Percentiles rank a stretch among this genome's conserved stretches.
These are phyloP conservation scores for Temnopleurus reevesii DNA, from an alignment of 53 echinoderm and acorn worm species.

Conservation along the genomic window DNA sequence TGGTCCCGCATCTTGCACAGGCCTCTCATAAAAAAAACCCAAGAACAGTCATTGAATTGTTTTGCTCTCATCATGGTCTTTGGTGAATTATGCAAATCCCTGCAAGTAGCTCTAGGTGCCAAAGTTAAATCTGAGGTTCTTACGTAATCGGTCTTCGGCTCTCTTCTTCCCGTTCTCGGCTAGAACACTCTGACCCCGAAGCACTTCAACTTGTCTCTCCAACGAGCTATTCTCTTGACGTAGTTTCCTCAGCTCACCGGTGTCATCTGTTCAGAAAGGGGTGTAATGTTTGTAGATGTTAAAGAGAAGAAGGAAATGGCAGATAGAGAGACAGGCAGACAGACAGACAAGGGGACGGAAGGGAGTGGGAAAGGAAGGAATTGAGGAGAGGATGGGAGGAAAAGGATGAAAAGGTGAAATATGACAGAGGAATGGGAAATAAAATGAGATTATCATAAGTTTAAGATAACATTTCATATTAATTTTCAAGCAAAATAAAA, in stretches of 20 bases:
- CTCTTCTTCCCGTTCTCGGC: constrained; percentile 89
- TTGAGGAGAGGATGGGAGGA: background rate
- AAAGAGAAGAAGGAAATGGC: background rate
- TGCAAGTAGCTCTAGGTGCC: background rate
- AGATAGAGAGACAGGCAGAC: background rate
- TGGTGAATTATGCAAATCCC: background rate
- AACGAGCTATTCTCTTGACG: constrained; percentile 85
- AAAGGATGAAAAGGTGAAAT: background rate
- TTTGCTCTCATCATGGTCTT: too few relatives aligned
- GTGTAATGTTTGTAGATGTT: background rate
- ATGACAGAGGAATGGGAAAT: too few relatives aligned
- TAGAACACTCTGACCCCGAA: constrained; percentile 78
- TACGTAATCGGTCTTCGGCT: constrained; percentile 92
- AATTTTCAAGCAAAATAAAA: too few relatives aligned
- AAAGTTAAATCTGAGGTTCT: constrained; percentile 35
- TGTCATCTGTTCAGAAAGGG: constrained; percentile 56
- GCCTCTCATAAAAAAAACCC: too few relatives aligned
- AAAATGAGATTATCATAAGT: background rate
- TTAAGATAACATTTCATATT: too few relatives aligned
- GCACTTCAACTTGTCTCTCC: constrained; percentile 82
- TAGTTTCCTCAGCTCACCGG: constrained; percentile 74
- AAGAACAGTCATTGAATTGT: too few relatives aligned
- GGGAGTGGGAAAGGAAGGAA: background rate
- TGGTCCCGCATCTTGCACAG: too few relatives aligned
- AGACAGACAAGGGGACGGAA: background rate